Base-by-base conservation (phyloP, 2,797 vertebrate species). In the Florisuga fusca region DNA sequence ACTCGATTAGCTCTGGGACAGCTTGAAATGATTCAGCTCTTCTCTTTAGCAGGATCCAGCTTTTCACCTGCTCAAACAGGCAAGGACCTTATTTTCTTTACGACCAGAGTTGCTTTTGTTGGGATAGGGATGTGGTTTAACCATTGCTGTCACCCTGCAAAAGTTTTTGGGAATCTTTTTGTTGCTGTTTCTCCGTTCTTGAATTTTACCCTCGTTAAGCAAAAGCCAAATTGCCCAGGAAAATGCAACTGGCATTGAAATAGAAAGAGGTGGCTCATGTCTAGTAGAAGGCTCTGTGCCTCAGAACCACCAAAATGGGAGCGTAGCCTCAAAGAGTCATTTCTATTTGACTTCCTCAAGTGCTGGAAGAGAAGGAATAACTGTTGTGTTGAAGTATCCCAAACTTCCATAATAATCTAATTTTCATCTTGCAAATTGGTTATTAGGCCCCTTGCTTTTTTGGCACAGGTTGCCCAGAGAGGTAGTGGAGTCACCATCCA, bases 91-190 rank as follows among this genome's bases (percentile, higher is more conserved):
- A 6, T 76, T n/a, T 67, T 11, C 48, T 72, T 19, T 25, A 1
- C 22, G 58, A 15, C n/a, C 15, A 34, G 38, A 74, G 57, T 1
- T 55, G 21, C 12, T 64, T 75, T 71, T 66, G 36, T 43, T 0
- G 1, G 53, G 51, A 36, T 25, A 0, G 1, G 1, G 41, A 14
- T n/a, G 38, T 41, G 17, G 66, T 1, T 1, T 3, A 27, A 77
- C 36, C 36, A 19, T 46, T 18, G 6, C 7, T 15, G 13, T 25
- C 3, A 1, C 84, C 71, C 31, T 41, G 29, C n/a, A 10, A 64
- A 20, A 51, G 53, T 41, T 72, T 72, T 66, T 8, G 13, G 43
- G 34, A 13, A 6, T 59, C 6, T 0, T 58, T 77, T 53, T 8
- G 23, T 43, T 62, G 17, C 34, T 43, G 3, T 54, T 75, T 50